A percentile compares a stretch with the other conserved stretches of the same genome.
phyloP scores from a whole-genome alignment of 2,888 invertebrate species.

The Plagodis dolabraria region DNA sequence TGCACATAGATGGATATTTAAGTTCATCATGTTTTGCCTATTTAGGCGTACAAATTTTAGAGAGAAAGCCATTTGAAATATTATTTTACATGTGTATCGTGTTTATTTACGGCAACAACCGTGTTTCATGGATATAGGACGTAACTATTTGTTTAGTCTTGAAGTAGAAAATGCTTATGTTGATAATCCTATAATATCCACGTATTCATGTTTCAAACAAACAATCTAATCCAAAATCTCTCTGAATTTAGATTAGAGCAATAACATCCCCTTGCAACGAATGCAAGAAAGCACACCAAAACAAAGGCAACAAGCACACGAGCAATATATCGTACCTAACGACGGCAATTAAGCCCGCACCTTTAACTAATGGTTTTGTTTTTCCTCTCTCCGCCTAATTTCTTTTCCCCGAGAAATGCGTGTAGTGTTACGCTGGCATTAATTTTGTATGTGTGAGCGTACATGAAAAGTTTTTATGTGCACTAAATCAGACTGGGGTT shows the following conservation, averaged over 20 bases:
- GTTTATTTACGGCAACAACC: too few relatives aligned
- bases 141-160: too few relatives aligned
- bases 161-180: too few relatives aligned
- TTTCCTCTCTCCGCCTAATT: constrained; percentile 50
- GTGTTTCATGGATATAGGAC: too few relatives aligned
- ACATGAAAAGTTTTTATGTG: constrained; percentile 39
- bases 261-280: constrained; percentile 7
- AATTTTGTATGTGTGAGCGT: constrained; percentile 34
- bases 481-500: constrained; percentile 32
- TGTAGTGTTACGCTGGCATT: constrained; percentile 36
- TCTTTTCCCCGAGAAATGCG: constrained; percentile 42
- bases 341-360: constrained; percentile 61
- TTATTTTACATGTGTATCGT: too few relatives aligned
- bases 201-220: too few relatives aligned
- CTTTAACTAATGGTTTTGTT: constrained; percentile 66
- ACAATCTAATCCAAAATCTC: too few relatives aligned
- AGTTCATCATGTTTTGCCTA: too few relatives aligned
- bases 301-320: constrained; percentile 31
- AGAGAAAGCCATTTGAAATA: too few relatives aligned
- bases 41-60: too few relatives aligned
- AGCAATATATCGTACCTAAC: constrained; percentile 50
- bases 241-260: not conserved
- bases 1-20: too few relatives aligned
- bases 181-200: too few relatives aligned
- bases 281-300: constrained; percentile 28